Base-by-base conservation (phyloP, 92 coral and sea anemone genomes). In the Epizoanthus rinbou region DNA sequence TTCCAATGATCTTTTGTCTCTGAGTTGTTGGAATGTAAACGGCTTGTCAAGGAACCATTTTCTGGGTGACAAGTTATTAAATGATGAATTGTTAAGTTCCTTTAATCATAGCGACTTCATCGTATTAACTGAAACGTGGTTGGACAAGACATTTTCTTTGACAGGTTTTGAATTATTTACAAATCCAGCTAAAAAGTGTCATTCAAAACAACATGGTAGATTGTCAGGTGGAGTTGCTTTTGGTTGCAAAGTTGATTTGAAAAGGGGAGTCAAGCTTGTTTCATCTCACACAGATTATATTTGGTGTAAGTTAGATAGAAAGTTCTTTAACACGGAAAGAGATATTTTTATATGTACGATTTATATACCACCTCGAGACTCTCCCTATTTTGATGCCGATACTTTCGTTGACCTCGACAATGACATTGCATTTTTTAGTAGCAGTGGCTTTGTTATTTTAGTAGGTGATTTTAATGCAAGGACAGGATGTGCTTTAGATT, bases 11-110 rank as follows among this genome's bases (percentile, higher is more conserved):
- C 79, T 68, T 31, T 68, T 28, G 45, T 28, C 64, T 8, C 11
- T 63, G 33, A 78, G 88, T 22, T 85, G 88, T 56, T 85, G 88
- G 85, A 85, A 76, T 57, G 69, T 85, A 21, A 43, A 78, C 63
- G 88, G 88, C 50, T 54, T 79, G n/a, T 31, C 79, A 66, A 86
- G 67, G 58, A 64, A 53, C 13, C 81, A 65, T 37, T 53, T 54
- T 23, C 65, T 85, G 80, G 76, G 75, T 9, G 43, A 78, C 3
- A 85, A 85, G 41, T 79, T 85, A 78, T n/a, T 1, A 15, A 76
- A 79, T 45, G 28, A 41, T 37, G 85, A 85, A 47, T 79, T 85
- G 56, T 45, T 78, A 9, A 1, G 25, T 57, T 19, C 8, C 52
- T 37, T 76, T 50, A 35, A 66, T 2, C 39, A 54, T 15, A 11